Base-by-base conservation (phyloP, 2,797 vertebrate genomes). In the Scyliorhinus canicula region DNA sequence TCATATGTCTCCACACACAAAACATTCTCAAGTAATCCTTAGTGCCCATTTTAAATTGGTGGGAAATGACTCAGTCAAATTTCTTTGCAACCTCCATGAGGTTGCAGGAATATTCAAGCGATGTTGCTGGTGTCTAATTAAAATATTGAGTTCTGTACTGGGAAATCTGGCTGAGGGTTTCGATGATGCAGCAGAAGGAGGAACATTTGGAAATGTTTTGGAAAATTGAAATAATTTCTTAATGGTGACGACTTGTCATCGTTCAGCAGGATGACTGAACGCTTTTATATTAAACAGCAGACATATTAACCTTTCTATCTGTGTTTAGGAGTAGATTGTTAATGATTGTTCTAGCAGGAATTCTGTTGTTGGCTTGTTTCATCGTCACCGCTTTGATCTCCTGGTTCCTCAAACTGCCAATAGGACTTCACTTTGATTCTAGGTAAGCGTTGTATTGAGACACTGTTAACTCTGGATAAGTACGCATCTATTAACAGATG, bases 341-440 rank as follows among this genome's bases (percentile, higher is more conserved):
- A 77, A 97, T 98, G 95, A 57, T 96, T 6, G 93, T 96, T 2
- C 96, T 97, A 0, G 97, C 97, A 11, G 96, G 95, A 35, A 7
- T 96, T 74, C 97, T 98, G 24, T 95, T 98, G 95, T 74, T 98
- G 96, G 95, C 96, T 12, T 97, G 97, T 3, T 97, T 96, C 55
- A 74, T 96, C 0, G 93, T 95, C 95, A 96, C 97, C n/a, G 97
- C 97, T 79, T 95, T 98, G 82, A 95, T 98, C 65, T 98, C 98
- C 0, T 96, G 96, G 40, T 95, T 96, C 84, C 95, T 97, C 50
- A 96, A 96, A 35, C 97, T 98, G 84, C 97, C 98, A 0, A 97
- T 98, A 31, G 95, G 95, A 69, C 97, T 97, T 95, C 97, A 97
- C 60, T 97, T 97, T 7, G 97, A 97, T 35, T 97, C 96, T 67